Conservation (phyloP, 2,113 vertebrate genomes). For the Hippopotamus amphibius region DNA sequence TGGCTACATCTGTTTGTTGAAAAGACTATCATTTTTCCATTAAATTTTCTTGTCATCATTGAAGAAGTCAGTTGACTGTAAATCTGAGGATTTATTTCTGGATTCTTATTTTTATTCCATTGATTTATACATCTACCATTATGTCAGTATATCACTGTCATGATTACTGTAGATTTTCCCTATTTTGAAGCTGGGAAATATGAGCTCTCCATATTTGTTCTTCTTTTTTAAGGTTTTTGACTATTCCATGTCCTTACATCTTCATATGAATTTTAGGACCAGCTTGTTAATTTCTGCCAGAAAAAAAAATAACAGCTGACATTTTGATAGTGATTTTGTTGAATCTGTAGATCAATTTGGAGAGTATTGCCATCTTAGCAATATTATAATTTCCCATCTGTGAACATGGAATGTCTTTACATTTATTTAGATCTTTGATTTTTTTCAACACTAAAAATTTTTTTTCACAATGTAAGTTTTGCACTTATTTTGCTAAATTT, state of each 20-base stretch:
- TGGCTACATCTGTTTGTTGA: background rate
- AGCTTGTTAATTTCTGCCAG: background rate
- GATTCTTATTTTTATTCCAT: background rate
- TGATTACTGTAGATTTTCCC: background rate
- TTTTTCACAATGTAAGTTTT: background rate
- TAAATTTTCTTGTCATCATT: background rate
- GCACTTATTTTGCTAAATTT: background rate
- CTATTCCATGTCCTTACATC: background rate
- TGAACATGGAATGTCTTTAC: background rate
- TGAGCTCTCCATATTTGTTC: background rate
- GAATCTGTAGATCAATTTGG: background rate
- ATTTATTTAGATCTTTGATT: background rate
- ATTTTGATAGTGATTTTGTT: background rate
- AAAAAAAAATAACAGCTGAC: background rate
- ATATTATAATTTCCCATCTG: background rate
- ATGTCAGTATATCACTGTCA: background rate
- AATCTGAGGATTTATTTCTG: background rate
- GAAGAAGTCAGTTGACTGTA: background rate
- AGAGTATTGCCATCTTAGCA: background rate
- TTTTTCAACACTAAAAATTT: background rate
- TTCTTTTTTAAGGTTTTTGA: background rate
- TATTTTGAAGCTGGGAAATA: background rate
- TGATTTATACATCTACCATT: background rate
- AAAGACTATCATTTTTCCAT: background rate
- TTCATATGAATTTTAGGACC: conserved; percentile 2